Conservation (phyloP, 1,140 invertebrate species). For the Brachionus angularis region DNA sequence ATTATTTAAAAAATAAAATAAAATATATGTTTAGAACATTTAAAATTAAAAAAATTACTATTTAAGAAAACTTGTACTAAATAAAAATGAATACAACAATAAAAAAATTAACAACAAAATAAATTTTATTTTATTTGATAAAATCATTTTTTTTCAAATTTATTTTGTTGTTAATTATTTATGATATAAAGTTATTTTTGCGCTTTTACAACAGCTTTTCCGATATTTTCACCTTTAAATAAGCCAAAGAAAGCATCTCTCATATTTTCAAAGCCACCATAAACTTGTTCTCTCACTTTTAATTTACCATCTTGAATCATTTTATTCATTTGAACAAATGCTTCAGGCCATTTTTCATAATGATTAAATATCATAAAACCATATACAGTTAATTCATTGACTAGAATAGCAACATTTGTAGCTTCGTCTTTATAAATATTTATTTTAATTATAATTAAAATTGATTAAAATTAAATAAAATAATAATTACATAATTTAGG, state of each 20-base stretch:
- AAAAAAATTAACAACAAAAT: too few species aligned
- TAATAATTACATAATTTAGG: background rate
- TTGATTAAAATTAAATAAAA: background rate
- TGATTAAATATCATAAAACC: slow-evolving; percentile 45
- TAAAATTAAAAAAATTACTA: too few species aligned
- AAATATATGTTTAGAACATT: too few species aligned
- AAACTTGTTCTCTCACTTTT: slow-evolving; percentile 63
- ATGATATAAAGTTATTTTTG: too few species aligned
- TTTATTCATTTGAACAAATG: slow-evolving; percentile 60
- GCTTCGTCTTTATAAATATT: slow-evolving; percentile 34
- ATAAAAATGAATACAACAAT: too few species aligned
- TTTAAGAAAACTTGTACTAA: too few species aligned
- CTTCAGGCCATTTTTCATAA: slow-evolving; percentile 60
- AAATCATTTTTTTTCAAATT: too few species aligned
- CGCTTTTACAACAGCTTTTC: slow-evolving; percentile 65
- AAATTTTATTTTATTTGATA: too few species aligned
- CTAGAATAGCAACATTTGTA: slow-evolving; percentile 41
- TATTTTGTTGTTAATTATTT: too few species aligned
- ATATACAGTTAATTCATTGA: slow-evolving; percentile 45
- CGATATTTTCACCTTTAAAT: slow-evolving; percentile 63
- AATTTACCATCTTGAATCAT: slow-evolving; percentile 59
- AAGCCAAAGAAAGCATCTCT: slow-evolving; percentile 64
- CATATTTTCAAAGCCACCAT: slow-evolving; percentile 65
- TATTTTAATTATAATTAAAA: background rate
- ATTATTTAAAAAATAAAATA: too few species aligned